These are phyloP conservation scores for Sapajus apella DNA, from an alignment of 2,113 vertebrate species.

Conservation along the genomic window DNA sequence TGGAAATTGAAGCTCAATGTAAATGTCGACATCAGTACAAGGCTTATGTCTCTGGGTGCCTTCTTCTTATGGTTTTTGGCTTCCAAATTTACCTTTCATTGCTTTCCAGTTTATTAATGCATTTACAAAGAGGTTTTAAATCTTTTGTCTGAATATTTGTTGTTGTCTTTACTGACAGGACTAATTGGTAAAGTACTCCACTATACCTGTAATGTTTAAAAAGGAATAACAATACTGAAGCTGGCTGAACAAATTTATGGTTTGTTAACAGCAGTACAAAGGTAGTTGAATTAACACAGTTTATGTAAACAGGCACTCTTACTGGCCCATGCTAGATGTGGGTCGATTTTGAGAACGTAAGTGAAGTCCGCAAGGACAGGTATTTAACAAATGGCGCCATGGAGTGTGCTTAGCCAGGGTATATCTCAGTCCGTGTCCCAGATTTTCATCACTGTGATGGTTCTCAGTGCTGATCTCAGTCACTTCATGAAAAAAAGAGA, in stretches of 20 bases:
- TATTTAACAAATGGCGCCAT: not conserved
- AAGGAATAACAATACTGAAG: not conserved
- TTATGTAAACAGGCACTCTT: not conserved
- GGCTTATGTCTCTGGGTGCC: not conserved
- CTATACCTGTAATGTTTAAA: not conserved
- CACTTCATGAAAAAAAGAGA: not conserved
- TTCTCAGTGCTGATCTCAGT: not conserved
- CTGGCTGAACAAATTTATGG: not conserved
- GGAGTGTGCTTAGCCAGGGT: not conserved
- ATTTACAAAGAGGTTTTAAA: constrained; percentile 3
- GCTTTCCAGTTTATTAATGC: not conserved
- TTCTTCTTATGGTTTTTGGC: not conserved
- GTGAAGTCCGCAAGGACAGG: not conserved
- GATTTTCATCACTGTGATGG: too few relatives aligned
- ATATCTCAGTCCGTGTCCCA: not conserved
- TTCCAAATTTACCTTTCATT: not conserved
- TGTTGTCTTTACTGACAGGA: not conserved
- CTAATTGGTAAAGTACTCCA: not conserved
- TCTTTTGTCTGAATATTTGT: not conserved
- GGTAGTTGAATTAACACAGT: not conserved
- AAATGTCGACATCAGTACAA: too few relatives aligned
- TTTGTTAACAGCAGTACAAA: not conserved
- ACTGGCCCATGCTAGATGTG: not conserved
- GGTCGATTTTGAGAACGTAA: not conserved
- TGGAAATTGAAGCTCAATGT: not conserved